A percentile compares a stretch with the other conserved stretches of the same genome.
Evolutionary conservation across 2,113 vertebrate species (phyloP).

Genomic region (Oncorhynchus nerka): DNA sequence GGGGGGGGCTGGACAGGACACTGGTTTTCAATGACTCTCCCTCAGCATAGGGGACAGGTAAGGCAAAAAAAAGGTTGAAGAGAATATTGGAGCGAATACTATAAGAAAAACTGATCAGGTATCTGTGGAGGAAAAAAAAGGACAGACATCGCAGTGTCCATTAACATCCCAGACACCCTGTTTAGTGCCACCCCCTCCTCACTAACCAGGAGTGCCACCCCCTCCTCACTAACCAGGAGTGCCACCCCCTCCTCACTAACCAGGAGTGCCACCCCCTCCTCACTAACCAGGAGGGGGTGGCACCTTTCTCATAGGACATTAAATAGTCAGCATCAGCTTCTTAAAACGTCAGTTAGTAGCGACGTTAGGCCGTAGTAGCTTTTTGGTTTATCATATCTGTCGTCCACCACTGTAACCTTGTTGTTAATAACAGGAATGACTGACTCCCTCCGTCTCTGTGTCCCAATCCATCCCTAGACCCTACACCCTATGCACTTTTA

Average conservation of each 20-base stretch:
- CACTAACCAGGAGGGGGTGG: not conserved
- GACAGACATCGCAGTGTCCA: not conserved
- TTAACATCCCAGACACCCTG: not conserved
- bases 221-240: conserved; percentile 6
- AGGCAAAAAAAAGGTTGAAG: not conserved
- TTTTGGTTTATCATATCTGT: conserved; percentile 23
- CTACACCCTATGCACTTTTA: not conserved
- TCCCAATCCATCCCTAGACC: too few relatives aligned
- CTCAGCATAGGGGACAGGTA: not conserved
- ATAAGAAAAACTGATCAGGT: too few relatives aligned
- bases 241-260: conserved; percentile 3
- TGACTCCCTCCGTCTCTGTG: not conserved
- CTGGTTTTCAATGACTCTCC: not conserved
- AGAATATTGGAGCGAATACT: conserved; percentile 1
- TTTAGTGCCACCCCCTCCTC: not conserved
- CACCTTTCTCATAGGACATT: not conserved
- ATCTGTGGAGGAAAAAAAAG: not conserved
- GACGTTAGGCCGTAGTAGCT: conserved; percentile 22
- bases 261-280: not conserved
- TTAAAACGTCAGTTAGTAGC: conserved; percentile 30
- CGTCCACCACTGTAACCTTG: not conserved
- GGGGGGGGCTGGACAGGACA: not conserved
- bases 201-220: not conserved
- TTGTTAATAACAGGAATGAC: too few relatives aligned
- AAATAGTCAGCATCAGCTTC: conserved; percentile 11